Evolutionary conservation across 2,113 vertebrate species (phyloP).

Genomic region (Agelaius phoeniceus): DNA sequence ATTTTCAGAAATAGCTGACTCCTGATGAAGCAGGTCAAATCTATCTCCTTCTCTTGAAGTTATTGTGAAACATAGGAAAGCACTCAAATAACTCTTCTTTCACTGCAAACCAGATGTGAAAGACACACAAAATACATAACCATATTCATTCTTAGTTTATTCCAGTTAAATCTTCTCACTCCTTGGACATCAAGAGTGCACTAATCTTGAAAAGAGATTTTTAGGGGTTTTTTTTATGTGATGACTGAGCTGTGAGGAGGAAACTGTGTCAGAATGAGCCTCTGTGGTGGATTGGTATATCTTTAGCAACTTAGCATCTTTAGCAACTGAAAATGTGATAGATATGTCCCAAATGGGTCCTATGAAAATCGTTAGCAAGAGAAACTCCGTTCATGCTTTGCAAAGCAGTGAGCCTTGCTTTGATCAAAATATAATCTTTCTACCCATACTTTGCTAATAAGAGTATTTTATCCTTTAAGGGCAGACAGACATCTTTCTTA

Average conservation of each 20-base stretch:
- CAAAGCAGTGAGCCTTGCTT: background rate
- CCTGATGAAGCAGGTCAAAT: background rate
- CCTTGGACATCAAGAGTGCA: background rate
- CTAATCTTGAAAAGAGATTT: background rate
- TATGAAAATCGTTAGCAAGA: background rate
- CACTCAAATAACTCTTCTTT: background rate
- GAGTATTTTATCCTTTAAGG: background rate
- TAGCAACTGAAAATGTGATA: background rate
- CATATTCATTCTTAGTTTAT: background rate
- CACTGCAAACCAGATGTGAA: background rate
- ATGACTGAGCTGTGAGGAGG: background rate
- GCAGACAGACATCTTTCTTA: background rate
- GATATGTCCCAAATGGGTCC: background rate
- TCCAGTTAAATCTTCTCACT: background rate
- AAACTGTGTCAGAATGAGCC: background rate
- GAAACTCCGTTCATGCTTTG: background rate
- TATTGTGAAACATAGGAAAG: background rate
- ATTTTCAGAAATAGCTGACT: background rate
- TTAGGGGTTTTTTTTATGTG: background rate
- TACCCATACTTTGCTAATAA: background rate
- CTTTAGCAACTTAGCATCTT: background rate
- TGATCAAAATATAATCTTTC: background rate
- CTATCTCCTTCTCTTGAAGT: background rate
- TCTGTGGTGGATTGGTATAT: background rate
- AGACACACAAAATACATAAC: background rate